phyloP scores from a whole-genome alignment of 2,113 vertebrate species.

The Lagopus leucura region DNA sequence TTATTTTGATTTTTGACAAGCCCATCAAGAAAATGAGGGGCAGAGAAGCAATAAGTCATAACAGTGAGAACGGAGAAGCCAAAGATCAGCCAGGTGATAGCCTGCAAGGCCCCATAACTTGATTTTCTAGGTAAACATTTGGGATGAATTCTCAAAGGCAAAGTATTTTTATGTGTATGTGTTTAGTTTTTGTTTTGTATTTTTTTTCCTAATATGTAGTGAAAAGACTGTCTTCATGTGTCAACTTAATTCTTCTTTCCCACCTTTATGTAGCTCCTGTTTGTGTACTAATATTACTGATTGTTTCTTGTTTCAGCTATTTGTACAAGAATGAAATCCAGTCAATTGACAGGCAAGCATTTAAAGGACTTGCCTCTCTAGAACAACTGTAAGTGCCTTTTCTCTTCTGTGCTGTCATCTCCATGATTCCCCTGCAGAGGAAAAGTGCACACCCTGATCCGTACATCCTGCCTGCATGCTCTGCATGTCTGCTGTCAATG shows the following conservation, averaged over 20 bases:
- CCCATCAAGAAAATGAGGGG: background rate
- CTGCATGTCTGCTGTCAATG: slow-evolving; percentile 75
- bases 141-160: background rate
- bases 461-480: slow-evolving; percentile 75
- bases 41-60: background rate
- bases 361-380: slow-evolving; percentile 99
- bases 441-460: slow-evolving; percentile 51
- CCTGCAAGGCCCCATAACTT: background rate
- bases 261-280: slow-evolving; percentile 63
- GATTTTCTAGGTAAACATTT: background rate
- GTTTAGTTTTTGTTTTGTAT: slow-evolving; percentile 51
- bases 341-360: slow-evolving; percentile 99
- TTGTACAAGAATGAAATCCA: slow-evolving; percentile 99
- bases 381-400: slow-evolving; percentile 99
- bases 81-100: accelerated
- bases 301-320: slow-evolving; percentile 98
- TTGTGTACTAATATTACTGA: slow-evolving; percentile 88
- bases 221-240: slow-evolving; percentile 57
- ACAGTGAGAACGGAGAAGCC: background rate
- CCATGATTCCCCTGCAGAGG: slow-evolving; percentile 59
- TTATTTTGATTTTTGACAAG: slow-evolving; percentile 3
- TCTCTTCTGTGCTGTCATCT: slow-evolving; percentile 68
- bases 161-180: slow-evolving; percentile 46
- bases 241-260: slow-evolving; percentile 65
- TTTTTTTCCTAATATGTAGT: slow-evolving; percentile 54